phyloP scores from a whole-genome alignment of 1,140 invertebrate genomes.

The Hyles vespertilio region DNA sequence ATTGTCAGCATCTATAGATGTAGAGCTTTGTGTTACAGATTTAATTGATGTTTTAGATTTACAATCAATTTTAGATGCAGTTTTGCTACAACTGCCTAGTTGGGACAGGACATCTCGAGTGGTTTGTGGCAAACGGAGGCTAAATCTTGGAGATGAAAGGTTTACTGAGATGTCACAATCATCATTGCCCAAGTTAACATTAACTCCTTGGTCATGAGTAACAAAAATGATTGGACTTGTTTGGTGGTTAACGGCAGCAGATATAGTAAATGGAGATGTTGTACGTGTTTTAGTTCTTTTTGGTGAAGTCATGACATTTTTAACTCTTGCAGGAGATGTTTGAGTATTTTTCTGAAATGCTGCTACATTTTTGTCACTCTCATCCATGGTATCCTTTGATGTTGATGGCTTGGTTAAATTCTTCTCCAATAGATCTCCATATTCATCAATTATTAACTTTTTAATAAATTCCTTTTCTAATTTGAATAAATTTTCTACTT shows the following conservation, averaged over 20 bases:
- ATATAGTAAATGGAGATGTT: conserved; percentile 56
- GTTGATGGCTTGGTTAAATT: conserved; percentile 56
- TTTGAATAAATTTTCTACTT: conserved; percentile 53
- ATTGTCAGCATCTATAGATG: conserved; percentile 48
- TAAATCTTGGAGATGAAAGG: conserved; percentile 66
- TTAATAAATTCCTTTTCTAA: conserved; percentile 68
- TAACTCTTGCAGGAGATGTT: conserved; percentile 67
- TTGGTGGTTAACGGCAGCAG: conserved; percentile 44
- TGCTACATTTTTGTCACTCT: conserved; percentile 36
- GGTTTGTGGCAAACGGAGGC: conserved; percentile 52
- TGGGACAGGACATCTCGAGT: conserved; percentile 49
- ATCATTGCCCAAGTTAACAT: conserved; percentile 35
- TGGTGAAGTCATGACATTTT: conserved; percentile 67
- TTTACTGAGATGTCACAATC: conserved; percentile 60
- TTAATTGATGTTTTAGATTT: conserved; percentile 2
- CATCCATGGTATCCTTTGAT: conserved; percentile 31
- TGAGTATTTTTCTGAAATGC: conserved; percentile 59
- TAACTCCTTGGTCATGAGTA: conserved; percentile 30
- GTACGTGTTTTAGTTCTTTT: conserved; percentile 57
- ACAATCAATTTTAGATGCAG: not conserved
- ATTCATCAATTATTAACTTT: conserved; percentile 61
- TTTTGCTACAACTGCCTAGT: conserved; percentile 19
- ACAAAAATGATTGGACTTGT: conserved; percentile 53
- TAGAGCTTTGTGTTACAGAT: conserved; percentile 37
- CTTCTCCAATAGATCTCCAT: conserved; percentile 52